Evolutionary conservation across 2,888 invertebrate genomes (phyloP).

Genomic region (Caenorhabditis imperialis): DNA sequence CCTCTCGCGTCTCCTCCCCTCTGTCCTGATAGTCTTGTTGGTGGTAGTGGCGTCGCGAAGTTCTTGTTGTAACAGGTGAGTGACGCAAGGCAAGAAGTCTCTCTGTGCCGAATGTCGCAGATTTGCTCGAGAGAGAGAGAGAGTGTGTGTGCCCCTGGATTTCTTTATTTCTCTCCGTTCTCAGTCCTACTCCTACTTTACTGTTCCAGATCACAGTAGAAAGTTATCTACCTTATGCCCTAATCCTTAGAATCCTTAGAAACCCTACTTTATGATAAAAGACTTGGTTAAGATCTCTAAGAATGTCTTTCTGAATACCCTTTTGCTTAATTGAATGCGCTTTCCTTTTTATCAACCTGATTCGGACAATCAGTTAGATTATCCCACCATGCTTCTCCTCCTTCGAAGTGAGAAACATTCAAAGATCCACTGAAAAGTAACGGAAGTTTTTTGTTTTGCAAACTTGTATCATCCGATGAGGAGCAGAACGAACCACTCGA

Average conservation of each 20-base stretch:
- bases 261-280: no score
- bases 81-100: constrained; percentile 43
- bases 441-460: constrained; percentile 44
- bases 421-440: no score
- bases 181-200: constrained; percentile 3
- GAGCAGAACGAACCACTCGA: constrained; percentile 34
- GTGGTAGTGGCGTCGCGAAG: constrained; percentile 39
- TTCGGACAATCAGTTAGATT: no score
- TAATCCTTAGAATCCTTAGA: no score
- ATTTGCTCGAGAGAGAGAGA: constrained; percentile 7
- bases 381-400: no score
- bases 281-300: no score
- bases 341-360: no score
- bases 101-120: constrained; percentile 45
- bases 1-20: constrained; percentile 14
- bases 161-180: constrained; percentile 36
- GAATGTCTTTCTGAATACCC: no score
- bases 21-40: constrained; percentile 47
- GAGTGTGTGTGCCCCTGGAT: constrained; percentile 16
- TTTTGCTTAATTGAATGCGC: no score
- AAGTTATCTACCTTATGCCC: no score
- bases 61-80: constrained; percentile 51
- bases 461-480: constrained; percentile 45
- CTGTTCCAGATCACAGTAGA: no score
- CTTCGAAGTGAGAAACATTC: no score